Conservation (phyloP, 2,113 vertebrate species). For the Apus apus region DNA sequence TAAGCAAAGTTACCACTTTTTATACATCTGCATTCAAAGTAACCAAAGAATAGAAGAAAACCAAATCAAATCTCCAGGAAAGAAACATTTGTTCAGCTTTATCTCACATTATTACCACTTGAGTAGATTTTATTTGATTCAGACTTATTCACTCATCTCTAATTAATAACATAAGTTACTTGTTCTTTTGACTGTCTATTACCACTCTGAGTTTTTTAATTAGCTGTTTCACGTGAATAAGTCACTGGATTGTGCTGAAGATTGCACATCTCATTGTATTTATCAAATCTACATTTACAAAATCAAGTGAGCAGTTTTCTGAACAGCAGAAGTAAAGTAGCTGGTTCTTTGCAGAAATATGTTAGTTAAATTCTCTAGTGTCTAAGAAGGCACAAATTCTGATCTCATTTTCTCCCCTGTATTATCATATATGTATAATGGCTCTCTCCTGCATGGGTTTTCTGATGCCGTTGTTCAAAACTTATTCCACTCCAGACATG, state of each 20-base stretch:
- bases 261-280: neutral
- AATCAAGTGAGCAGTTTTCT: neutral
- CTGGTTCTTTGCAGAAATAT: neutral
- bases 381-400: neutral
- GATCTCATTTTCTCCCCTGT: neutral
- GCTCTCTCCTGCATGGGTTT: neutral
- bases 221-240: neutral
- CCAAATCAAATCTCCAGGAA: neutral
- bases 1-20: neutral
- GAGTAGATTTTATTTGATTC: neutral
- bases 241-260: neutral
- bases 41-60: neutral
- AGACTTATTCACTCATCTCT: neutral
- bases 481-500: accelerated
- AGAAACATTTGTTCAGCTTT: neutral
- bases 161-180: neutral
- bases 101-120: neutral
- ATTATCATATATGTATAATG: neutral
- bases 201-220: neutral
- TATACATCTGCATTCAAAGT: neutral
- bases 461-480: neutral
- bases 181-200: neutral
- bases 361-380: neutral
- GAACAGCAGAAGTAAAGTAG: neutral
- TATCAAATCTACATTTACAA: neutral